Percentiles rank a stretch among this genome's conserved stretches.
Conservation (phyloP, 2,888 invertebrate species). For the Cynaeus angustus region DNA sequence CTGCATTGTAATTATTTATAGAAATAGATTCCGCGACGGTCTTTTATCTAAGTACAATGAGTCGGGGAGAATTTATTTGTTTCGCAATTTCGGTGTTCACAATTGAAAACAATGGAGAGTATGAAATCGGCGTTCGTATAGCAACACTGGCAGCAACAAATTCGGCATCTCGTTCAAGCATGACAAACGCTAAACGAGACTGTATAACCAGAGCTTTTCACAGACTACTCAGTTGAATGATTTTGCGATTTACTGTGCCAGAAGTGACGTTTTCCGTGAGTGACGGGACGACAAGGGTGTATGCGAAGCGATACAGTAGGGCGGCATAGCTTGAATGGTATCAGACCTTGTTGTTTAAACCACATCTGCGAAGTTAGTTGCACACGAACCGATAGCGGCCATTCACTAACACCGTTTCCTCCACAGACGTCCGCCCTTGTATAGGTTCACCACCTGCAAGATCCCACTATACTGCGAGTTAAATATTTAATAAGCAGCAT, state of each 20-base stretch:
- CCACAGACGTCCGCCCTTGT: constrained; percentile 36
- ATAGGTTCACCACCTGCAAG: constrained; percentile 43
- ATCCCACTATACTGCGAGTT: constrained; percentile 51
- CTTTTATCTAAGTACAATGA: constrained; percentile 43
- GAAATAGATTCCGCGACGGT: constrained; percentile 34
- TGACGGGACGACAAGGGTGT: constrained; percentile 63
- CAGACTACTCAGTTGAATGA: constrained; percentile 67
- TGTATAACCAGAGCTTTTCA: constrained; percentile 67
- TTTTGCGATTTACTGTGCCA: constrained; percentile 60
- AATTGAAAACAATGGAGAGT: constrained; percentile 52
- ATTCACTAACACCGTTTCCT: constrained; percentile 51
- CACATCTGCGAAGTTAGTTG: constrained; percentile 67
- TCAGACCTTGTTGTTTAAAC: constrained; percentile 67
- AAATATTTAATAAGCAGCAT: constrained; percentile 71
- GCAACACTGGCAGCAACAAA: constrained; percentile 54
- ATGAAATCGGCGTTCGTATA: constrained; percentile 48
- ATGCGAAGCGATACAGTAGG: constrained; percentile 58
- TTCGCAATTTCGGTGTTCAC: constrained; percentile 50
- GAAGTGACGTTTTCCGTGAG: constrained; percentile 66
- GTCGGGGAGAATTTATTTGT: constrained; percentile 46
- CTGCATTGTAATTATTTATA: constrained; percentile 41
- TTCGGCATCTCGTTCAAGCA: constrained; percentile 61
- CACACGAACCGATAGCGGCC: constrained; percentile 60
- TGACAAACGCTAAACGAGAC: constrained; percentile 63
- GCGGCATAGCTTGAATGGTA: constrained; percentile 64